Base-by-base conservation (phyloP, 1,140 invertebrate genomes). In the Drosophila baimaii region DNA sequence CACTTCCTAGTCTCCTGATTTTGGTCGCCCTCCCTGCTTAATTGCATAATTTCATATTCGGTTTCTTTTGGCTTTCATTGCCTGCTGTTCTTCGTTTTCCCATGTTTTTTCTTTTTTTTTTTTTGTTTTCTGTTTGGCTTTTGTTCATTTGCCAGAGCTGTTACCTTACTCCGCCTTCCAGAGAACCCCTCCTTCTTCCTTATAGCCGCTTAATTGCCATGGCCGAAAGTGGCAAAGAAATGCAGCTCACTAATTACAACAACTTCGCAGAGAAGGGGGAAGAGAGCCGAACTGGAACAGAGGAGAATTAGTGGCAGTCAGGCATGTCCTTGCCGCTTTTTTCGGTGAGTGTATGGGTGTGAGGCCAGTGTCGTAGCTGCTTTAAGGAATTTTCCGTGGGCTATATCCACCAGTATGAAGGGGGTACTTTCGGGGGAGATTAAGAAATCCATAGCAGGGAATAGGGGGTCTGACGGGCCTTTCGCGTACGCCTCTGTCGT, bases 161-260 rank as follows among this genome's bases (percentile, higher is more conserved):
- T 21, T 33, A 44, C 63, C 62, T 51, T 35, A 6, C 37, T 7
- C 52, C 35, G 5, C 13, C 61, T 10, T 8, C 6, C 17, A 23
- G 17, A 13, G 6, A 6, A 1, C 13, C 39, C 12, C 31, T 12
- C 10, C 31, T 19, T 33, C 33, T 47, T 46, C 61, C 77, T 75
- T 79, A 49, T 49, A 21, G 59, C 41, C 59, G 79, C 83, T 82
- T 85, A 85, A 85, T 85, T 85, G 82, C 82, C 82, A 88, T 73
- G 83, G 83, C 83, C 83, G 85, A 85, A 88, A 85, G 82, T 85
- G 82, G 61, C 83, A 85, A 88, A 85, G 82, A 85, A 85, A 85
- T 85, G 82, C 82, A 85, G 82, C 83, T 81, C 75, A 79, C 82
- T 85, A 85, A 85, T 85, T 85, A 85, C 82, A 85, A 85, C 83